phyloP scores from a whole-genome alignment of 2,888 invertebrate species.

The Buathra laborator region DNA sequence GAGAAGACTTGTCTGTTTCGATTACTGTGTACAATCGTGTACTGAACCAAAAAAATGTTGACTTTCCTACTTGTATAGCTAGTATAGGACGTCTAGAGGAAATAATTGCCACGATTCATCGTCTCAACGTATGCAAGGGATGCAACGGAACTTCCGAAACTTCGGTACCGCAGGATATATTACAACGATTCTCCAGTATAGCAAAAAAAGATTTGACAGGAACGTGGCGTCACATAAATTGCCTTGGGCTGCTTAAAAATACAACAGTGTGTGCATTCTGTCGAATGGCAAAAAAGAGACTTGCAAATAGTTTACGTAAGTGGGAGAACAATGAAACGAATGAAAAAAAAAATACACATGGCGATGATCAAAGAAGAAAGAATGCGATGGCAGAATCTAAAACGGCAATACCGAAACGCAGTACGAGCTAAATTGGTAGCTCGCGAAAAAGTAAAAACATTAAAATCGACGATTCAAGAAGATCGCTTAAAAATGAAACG shows the following conservation, averaged over 20 bases:
- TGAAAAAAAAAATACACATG: not conserved
- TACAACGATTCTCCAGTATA: not conserved
- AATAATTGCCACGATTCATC: constrained; percentile 6
- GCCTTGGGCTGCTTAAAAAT: constrained; percentile 14
- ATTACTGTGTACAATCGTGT: constrained; percentile 23
- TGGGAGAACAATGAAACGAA: not conserved
- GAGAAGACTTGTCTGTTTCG: constrained; percentile 34
- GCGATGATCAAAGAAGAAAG: not conserved
- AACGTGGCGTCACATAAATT: constrained; percentile 50
- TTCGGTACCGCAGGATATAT: not conserved
- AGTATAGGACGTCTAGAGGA: constrained; percentile 5
- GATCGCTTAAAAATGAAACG: constrained; percentile 16
- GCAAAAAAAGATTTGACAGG: constrained; percentile 31
- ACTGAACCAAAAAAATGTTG: not conserved
- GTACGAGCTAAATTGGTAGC: not conserved
- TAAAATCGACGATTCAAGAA: not conserved
- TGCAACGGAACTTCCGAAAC: constrained; percentile 16
- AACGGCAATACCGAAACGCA: constrained; percentile 7
- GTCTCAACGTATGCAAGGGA: constrained; percentile 34
- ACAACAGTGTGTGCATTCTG: not conserved
- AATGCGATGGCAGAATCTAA: not conserved
- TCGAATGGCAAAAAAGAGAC: constrained; percentile 6
- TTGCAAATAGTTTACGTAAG: constrained; percentile 14
- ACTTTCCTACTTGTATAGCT: not conserved
- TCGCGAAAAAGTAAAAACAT: constrained; percentile 1